These are phyloP conservation scores for Drosophila koepferae DNA, from an alignment of 2,888 invertebrate species.

Conservation along the genomic window DNA sequence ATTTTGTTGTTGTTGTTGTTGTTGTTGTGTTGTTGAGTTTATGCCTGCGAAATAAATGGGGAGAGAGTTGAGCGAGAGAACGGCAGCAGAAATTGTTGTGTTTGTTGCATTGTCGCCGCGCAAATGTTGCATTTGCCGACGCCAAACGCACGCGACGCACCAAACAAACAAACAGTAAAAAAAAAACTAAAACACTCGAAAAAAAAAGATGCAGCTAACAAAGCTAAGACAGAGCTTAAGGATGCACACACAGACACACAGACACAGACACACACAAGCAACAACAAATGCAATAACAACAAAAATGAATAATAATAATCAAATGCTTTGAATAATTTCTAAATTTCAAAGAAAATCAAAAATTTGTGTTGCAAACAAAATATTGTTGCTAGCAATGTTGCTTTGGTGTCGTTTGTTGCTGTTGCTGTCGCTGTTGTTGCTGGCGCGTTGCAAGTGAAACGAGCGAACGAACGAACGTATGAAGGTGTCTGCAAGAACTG, in stretches of 20 bases:
- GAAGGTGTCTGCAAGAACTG: constrained; percentile 85
- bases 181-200: constrained; percentile 20
- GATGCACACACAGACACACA: too few species aligned
- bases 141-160: constrained; percentile 35
- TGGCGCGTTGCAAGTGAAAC: constrained; percentile 79
- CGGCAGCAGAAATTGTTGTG: not conserved
- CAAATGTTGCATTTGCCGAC: constrained; percentile 51
- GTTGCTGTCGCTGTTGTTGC: constrained; percentile 20
- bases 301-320: too few species aligned
- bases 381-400: constrained; percentile 12
- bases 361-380: constrained; percentile 9
- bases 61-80: not conserved
- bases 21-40: constrained; percentile 76
- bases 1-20: constrained; percentile 58
- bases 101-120: too few species aligned
- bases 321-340: not conserved
- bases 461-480: constrained; percentile 83
- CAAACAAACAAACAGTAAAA: constrained; percentile 5
- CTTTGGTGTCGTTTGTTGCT: constrained; percentile 16
- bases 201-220: not conserved
- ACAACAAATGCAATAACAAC: constrained; percentile 15
- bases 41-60: constrained; percentile 64
- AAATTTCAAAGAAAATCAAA: not conserved
- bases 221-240: constrained; percentile 19
- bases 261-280: too few species aligned